Conservation (phyloP, 2,113 vertebrate genomes). For the Dipodomys ordii region DNA sequence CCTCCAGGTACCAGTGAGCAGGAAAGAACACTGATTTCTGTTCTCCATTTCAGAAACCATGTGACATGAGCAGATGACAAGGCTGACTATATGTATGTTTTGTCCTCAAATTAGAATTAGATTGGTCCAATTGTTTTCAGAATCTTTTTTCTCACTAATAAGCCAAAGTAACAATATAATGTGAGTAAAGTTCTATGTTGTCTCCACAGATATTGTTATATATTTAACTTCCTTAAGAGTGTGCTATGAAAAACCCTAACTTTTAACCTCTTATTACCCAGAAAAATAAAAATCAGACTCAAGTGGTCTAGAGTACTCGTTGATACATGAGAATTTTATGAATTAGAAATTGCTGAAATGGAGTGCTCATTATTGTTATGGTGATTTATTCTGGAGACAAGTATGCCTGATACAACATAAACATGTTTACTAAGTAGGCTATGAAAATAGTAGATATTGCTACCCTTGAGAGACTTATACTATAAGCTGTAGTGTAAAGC, state of each 20-base stretch:
- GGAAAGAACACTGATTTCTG: neutral
- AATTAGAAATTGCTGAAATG: neutral
- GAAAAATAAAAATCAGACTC: neutral
- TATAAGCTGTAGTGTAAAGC: neutral
- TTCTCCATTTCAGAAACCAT: neutral
- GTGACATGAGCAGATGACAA: neutral
- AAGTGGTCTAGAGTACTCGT: neutral
- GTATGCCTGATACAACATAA: neutral
- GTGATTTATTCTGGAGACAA: neutral
- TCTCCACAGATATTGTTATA: neutral
- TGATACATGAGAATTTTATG: neutral
- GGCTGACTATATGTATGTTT: neutral
- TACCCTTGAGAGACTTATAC: neutral
- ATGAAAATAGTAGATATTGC: neutral
- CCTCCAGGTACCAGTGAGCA: slow-evolving; percentile 54
- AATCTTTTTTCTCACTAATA: neutral
- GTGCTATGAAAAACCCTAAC: neutral
- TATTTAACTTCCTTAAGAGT: slow-evolving; percentile 1
- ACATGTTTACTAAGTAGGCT: neutral
- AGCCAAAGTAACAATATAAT: neutral
- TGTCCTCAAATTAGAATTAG: neutral
- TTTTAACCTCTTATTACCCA: neutral
- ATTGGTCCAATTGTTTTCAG: neutral
- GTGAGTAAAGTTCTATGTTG: neutral
- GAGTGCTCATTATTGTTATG: neutral